Percentiles rank a stretch among this genome's conserved stretches.
Conservation (phyloP, 2,113 vertebrate genomes). For the Glaucidium brasilianum region DNA sequence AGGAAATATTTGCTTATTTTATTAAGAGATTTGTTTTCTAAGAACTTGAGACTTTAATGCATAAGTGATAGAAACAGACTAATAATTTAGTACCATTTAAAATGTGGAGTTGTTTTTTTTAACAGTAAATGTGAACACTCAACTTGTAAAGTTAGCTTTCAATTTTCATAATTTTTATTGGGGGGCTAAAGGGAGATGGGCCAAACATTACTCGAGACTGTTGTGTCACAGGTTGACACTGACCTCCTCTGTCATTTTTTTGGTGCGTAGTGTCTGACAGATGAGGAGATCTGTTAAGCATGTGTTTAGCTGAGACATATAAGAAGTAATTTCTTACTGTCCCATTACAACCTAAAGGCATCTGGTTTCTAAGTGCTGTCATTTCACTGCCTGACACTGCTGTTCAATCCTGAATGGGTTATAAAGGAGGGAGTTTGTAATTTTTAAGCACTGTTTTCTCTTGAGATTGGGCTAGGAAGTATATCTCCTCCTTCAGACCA, state of each 20-base stretch:
- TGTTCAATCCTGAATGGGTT: neutral
- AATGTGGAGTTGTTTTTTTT: neutral
- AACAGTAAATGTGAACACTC: neutral
- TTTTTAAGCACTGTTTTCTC: constrained; percentile 17
- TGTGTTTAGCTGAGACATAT: constrained; percentile 3
- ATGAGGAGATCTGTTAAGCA: neutral
- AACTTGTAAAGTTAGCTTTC: neutral
- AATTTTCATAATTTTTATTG: neutral
- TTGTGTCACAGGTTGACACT: neutral
- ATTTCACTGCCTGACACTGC: neutral
- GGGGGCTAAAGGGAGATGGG: neutral
- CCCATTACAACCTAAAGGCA: constrained; percentile 22
- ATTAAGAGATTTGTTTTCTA: neutral
- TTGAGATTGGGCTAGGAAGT: neutral
- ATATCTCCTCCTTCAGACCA: neutral
- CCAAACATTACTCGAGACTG: neutral
- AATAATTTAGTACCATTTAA: neutral
- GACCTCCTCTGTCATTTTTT: neutral
- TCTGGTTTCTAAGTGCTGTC: constrained; percentile 23
- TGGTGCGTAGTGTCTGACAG: neutral
- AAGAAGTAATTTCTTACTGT: constrained; percentile 3
- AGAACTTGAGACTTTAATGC: neutral
- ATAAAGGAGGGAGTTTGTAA: neutral
- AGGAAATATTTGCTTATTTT: neutral
- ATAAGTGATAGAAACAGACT: neutral